A percentile compares a stretch with the other conserved stretches of the same genome.
Conservation (phyloP, 2,113 vertebrate species). For the Agapornis roseicollis region DNA sequence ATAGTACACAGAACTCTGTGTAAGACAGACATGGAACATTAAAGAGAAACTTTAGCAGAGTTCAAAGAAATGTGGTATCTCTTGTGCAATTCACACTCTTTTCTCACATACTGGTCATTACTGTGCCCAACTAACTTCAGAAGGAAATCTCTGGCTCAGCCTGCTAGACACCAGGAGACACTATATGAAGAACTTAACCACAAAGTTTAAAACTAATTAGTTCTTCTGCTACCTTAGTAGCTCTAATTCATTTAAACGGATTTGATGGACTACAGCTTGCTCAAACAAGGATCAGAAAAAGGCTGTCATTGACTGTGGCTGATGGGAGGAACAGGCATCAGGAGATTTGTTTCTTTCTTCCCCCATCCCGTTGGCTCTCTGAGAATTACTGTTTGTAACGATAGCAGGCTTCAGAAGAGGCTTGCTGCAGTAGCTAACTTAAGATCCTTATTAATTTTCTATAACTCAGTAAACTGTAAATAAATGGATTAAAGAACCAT, state of each 20-base stretch:
- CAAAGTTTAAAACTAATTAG: constrained; percentile 64
- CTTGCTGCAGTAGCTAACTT: constrained; percentile 61
- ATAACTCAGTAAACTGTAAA: constrained; percentile 67
- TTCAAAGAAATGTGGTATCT: not conserved
- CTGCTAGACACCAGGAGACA: not conserved
- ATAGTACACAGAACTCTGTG: not conserved
- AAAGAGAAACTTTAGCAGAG: not conserved
- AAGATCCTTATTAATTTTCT: constrained; percentile 72
- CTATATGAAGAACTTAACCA: not conserved
- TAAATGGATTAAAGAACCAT: constrained; percentile 76
- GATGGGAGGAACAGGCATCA: not conserved
- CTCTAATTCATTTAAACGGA: constrained; percentile 49
- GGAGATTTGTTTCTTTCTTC: constrained; percentile 33
- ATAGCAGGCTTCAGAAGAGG: constrained; percentile 31
- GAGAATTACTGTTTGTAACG: constrained; percentile 41
- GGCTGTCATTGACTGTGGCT: not conserved
- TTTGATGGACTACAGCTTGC: constrained; percentile 24
- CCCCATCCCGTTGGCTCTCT: constrained; percentile 20
- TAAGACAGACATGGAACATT: not conserved
- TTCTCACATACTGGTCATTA: not conserved
- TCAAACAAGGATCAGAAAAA: constrained; percentile 16
- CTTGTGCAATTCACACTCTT: not conserved
- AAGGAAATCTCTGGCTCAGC: not conserved
- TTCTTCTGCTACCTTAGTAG: constrained; percentile 43
- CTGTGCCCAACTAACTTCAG: not conserved